Evolutionary conservation across 2,888 invertebrate genomes (phyloP).

Genomic region (Drosophila infuscata): DNA sequence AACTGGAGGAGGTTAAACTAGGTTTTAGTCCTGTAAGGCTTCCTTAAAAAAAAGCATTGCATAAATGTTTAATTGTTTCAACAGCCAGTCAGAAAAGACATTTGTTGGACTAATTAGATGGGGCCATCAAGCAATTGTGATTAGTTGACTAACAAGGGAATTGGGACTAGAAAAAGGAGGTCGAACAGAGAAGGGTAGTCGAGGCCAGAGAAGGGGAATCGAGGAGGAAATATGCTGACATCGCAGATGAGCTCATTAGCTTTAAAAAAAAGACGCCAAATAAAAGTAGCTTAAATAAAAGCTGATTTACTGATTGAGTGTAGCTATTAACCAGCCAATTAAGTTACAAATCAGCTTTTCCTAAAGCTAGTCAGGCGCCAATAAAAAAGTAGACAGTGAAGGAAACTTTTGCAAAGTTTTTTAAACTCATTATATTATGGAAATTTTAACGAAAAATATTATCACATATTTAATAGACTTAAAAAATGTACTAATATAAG

Average conservation of each 20-base stretch:
- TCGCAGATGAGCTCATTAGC: slow-evolving; percentile 16
- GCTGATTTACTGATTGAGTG: background rate
- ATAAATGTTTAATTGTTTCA: slow-evolving; percentile 71
- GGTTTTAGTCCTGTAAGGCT: slow-evolving; percentile 17
- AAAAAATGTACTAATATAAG: background rate
- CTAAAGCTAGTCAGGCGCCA: no score
- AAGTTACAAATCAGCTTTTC: background rate
- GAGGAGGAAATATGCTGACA: slow-evolving; percentile 29
- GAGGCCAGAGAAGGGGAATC: background rate
- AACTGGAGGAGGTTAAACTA: slow-evolving; percentile 58
- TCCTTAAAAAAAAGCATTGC: slow-evolving; percentile 47
- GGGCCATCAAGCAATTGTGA: slow-evolving; percentile 52
- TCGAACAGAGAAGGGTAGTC: background rate
- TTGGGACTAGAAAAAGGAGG: background rate
- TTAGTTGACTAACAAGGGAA: slow-evolving; percentile 6
- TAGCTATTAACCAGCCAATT: background rate
- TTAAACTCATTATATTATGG: background rate
- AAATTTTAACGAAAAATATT: background rate
- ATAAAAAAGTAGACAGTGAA: background rate
- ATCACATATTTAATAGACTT: background rate
- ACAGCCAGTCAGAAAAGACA: slow-evolving; percentile 50
- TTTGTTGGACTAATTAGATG: slow-evolving; percentile 65
- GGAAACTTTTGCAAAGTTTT: background rate
- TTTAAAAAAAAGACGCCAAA: slow-evolving; percentile 3
- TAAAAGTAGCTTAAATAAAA: slow-evolving; percentile 1